Evolutionary conservation across 2,797 vertebrate species (phyloP).

Genomic region (Corythornis leucogaster): DNA sequence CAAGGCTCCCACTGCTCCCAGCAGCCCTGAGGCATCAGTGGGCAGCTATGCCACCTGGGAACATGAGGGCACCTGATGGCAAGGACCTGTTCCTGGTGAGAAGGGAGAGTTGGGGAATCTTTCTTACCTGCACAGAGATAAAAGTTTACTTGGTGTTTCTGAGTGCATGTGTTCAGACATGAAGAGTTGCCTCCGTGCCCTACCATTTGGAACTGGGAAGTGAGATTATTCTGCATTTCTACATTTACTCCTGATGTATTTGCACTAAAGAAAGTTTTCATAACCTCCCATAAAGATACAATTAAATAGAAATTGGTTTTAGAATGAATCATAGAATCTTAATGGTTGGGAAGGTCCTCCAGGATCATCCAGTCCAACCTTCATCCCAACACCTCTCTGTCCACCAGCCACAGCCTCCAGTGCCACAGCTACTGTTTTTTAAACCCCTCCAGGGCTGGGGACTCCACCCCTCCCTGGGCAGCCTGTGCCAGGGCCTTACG

Average conservation of each 20-base stretch:
- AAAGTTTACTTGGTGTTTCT: background rate
- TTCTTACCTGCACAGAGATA: background rate
- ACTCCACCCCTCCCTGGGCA: too few relatives aligned
- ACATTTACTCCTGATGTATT: background rate
- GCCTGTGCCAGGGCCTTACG: too few relatives aligned
- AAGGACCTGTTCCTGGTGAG: background rate
- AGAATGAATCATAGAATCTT: background rate
- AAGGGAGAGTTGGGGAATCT: background rate
- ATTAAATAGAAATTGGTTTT: background rate
- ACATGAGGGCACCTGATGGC: rapidly evolving
- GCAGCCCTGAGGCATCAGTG: background rate
- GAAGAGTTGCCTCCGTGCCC: background rate
- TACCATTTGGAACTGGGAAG: background rate
- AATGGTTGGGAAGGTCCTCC: too few relatives aligned
- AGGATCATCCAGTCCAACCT: too few relatives aligned
- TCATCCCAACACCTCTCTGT: too few relatives aligned
- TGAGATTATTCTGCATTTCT: background rate
- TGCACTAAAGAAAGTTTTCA: background rate
- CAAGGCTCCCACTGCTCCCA: background rate
- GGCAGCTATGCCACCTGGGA: background rate
- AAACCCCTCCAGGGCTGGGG: too few relatives aligned
- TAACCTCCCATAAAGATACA: background rate
- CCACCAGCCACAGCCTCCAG: too few relatives aligned
- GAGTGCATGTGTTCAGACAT: background rate
- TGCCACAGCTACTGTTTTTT: too few relatives aligned